Percentiles rank a stretch among this genome's conserved stretches.
These are phyloP conservation scores for Loripinus fragilis DNA, from an alignment of 2,888 invertebrate genomes.

Conservation along the genomic window DNA sequence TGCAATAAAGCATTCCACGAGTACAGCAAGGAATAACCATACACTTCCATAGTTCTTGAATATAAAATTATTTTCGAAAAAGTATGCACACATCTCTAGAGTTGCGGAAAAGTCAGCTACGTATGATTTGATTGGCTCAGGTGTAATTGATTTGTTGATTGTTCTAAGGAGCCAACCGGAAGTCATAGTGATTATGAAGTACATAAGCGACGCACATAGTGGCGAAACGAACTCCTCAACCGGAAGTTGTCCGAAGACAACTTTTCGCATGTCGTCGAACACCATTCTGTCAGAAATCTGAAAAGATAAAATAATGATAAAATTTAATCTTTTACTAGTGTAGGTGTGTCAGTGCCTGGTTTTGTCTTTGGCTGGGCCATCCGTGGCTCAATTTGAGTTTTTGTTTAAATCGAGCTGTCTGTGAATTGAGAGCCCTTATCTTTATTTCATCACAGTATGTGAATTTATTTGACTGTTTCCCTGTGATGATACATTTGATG, in stretches of 20 bases:
- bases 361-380: too few species aligned
- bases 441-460: too few species aligned
- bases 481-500: too few species aligned
- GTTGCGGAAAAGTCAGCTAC: constrained; percentile 75
- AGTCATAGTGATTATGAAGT: constrained; percentile 70
- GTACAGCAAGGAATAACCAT: constrained; percentile 72
- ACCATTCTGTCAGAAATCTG: constrained; percentile 36
- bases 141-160: constrained; percentile 62
- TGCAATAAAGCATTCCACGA: constrained; percentile 73
- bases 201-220: constrained; percentile 71
- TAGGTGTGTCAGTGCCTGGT: too few species aligned
- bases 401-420: too few species aligned
- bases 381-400: too few species aligned
- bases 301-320: neutral
- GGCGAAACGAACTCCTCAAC: constrained; percentile 71
- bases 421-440: too few species aligned
- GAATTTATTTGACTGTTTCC: too few species aligned
- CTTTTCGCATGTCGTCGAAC: constrained; percentile 42
- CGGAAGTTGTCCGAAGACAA: constrained; percentile 51
- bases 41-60: constrained; percentile 73
- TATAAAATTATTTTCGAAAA: constrained; percentile 79
- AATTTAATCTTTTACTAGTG: too few species aligned
- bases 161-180: constrained; percentile 67
- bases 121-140: constrained; percentile 58
- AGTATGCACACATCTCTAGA: constrained; percentile 78